Percentiles rank a stretch among this genome's conserved stretches.
These are phyloP conservation scores for Oceanodroma tethys DNA, from an alignment of 2,113 vertebrate genomes.

Conservation along the genomic window DNA sequence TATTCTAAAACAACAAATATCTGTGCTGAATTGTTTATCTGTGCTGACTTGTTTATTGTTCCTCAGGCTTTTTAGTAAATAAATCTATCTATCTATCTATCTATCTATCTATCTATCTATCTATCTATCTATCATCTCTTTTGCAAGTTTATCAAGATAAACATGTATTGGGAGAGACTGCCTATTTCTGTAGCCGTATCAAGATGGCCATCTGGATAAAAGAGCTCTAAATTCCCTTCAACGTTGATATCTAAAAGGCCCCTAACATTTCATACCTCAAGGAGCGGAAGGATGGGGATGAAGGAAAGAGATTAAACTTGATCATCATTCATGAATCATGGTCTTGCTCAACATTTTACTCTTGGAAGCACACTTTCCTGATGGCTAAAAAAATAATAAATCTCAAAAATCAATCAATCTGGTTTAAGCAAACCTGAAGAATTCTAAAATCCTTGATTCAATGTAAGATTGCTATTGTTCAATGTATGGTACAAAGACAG, in stretches of 20 bases:
- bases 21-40: not conserved
- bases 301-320: not conserved
- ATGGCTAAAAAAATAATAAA: not conserved
- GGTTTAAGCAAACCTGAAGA: not conserved
- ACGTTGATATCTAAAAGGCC: not conserved
- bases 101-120: no score
- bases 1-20: not conserved
- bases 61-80: not conserved
- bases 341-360: not conserved
- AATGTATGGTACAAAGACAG: not conserved
- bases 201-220: not conserved
- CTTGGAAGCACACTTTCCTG: not conserved
- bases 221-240: not conserved
- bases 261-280: not conserved
- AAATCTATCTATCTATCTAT: not conserved
- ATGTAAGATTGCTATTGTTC: not conserved
- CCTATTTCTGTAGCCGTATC: not conserved
- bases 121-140: not conserved
- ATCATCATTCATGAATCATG: not conserved
- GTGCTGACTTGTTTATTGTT: not conserved
- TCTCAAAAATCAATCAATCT: not conserved
- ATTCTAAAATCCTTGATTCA: not conserved
- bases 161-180: accelerated
- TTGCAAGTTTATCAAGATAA: not conserved
- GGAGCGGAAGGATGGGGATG: not conserved